Base-by-base conservation (phyloP, 2,113 vertebrate species). In the Motacilla tschutschensis region DNA sequence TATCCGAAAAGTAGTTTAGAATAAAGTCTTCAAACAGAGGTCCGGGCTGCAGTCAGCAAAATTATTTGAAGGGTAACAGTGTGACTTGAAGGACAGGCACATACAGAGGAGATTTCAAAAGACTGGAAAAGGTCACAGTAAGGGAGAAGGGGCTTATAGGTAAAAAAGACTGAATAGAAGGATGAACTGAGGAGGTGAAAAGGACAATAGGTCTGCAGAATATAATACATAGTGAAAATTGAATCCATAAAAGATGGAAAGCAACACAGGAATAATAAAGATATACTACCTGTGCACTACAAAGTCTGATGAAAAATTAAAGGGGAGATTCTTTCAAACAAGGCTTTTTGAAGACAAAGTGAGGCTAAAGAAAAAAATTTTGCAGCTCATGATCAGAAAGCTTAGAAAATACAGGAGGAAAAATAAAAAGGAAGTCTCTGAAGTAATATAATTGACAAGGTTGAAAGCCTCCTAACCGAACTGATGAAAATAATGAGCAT, bases 151-250 rank as follows among this genome's bases (percentile, higher is more conserved):
- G 83, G 60, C 79, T 89, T 60, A 26, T 12, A 79, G 69, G 73
- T 74, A 44, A 80, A 91, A 80, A 78, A 62, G 70, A 55, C 21
- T 86, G 77, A 94, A 90, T 43, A 90, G 60, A 89, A 79, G 57
- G 67, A 77, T 83, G 88, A 94, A 91, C 58, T 12, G 29, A 70
- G 50, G 43, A 91, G 77, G 90, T 92, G 77, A 92, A 91, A 73
- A 90, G 86, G 86, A 92, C 82, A 91, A 92, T 93, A 90, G 72
- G 75, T 89, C 91, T 91, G 54, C 48, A 64, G 92, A 92, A 93
- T 92, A 70, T 44, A 87, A 93, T 79, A 72, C 46, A 59, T 35
- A 69, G 40, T 63, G 79, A 84, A 84, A 89, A 86, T 17, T 82
- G 85, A 94, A 91, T 93, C 75, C 43, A 47, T 86, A 89, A 92